Evolutionary conservation across 2,888 invertebrate genomes (phyloP).

Genomic region (Stictocephala bisonia): DNA sequence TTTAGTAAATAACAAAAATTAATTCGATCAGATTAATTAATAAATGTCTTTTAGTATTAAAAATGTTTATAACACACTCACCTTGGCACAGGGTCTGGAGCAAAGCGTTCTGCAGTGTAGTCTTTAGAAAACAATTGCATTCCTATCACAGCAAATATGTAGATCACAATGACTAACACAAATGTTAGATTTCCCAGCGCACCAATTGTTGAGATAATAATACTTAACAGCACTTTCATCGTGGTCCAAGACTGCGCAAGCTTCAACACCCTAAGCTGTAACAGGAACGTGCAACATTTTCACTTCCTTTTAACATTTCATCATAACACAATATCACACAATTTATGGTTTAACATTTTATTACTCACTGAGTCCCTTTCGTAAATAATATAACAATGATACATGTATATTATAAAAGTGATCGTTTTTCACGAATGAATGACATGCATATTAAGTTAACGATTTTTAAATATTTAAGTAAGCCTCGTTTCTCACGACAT

Average conservation of each 20-base stretch:
- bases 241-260: constrained; percentile 98
- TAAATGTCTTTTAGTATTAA: not conserved
- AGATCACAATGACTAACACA: constrained; percentile 95
- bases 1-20: too few relatives aligned
- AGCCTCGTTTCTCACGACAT: too few relatives aligned
- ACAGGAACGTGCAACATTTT: constrained; percentile 54
- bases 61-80: constrained; percentile 63
- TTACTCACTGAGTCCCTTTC: too few relatives aligned
- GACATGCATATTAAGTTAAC: too few relatives aligned
- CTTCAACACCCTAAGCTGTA: constrained; percentile 91
- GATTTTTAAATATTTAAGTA: too few relatives aligned
- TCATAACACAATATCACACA: not conserved
- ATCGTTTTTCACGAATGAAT: too few relatives aligned
- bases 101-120: constrained; percentile 89
- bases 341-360: not conserved
- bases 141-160: constrained; percentile 97
- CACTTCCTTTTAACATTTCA: not conserved
- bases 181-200: constrained; percentile 96
- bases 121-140: constrained; percentile 96
- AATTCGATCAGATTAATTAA: not conserved
- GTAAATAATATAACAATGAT: too few relatives aligned
- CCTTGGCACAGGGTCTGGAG: constrained; percentile 92
- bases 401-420: too few relatives aligned
- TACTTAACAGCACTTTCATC: constrained; percentile 95
- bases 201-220: constrained; percentile 95